Conservation (phyloP, 1,140 invertebrate species). For the Metaphire vulgaris region DNA sequence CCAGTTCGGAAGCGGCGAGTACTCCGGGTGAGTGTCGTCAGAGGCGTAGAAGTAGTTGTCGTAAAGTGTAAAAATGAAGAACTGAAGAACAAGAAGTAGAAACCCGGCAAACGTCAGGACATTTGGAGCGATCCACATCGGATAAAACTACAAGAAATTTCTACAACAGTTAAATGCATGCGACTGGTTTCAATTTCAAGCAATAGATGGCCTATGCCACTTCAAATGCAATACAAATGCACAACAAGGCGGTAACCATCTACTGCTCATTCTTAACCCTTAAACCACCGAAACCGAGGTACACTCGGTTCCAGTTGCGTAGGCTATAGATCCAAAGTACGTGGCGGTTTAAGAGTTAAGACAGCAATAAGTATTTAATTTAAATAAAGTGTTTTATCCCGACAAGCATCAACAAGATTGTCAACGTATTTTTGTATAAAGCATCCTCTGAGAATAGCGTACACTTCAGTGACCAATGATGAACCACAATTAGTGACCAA, state of each 20-base stretch:
- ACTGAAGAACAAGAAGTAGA: constrained; percentile 44
- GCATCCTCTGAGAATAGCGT: too few species aligned
- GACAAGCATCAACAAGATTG: too few species aligned
- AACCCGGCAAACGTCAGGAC: constrained; percentile 50
- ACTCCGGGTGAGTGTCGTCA: constrained; percentile 40
- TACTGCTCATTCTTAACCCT: too few species aligned
- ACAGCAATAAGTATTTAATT: too few species aligned
- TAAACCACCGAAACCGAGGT: not conserved
- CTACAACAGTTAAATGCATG: not conserved
- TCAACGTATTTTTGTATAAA: too few species aligned
- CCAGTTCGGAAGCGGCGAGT: constrained; percentile 63
- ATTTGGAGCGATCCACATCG: constrained; percentile 52
- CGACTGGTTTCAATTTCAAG: not conserved
- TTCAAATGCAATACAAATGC: not conserved
- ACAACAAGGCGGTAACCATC: too few species aligned
- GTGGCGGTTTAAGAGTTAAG: too few species aligned
- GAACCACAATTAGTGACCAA: too few species aligned
- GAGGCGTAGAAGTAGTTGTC: constrained; percentile 62
- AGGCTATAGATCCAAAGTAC: too few species aligned
- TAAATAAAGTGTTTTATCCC: too few species aligned
- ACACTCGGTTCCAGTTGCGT: not conserved
- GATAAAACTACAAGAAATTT: constrained; percentile 42
- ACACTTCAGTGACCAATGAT: too few species aligned
- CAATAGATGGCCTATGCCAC: not conserved
- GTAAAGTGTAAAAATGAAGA: constrained; percentile 74